phyloP scores from a whole-genome alignment of 2,888 invertebrate genomes.

The Drosophila anomalipes region DNA sequence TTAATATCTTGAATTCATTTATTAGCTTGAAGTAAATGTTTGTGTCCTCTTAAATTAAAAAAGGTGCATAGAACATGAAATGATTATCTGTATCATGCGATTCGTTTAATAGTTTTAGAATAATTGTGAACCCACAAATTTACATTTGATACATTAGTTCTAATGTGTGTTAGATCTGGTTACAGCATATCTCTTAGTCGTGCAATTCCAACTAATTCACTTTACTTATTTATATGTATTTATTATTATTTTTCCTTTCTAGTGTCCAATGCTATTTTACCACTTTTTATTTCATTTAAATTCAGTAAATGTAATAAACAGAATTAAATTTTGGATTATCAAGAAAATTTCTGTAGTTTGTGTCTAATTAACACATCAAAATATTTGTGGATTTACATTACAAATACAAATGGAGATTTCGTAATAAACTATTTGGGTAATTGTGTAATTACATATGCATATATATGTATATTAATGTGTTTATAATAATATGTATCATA shows the following conservation, averaged over 20 bases:
- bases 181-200: constrained; percentile 7
- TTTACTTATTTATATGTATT: not conserved
- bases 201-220: not conserved
- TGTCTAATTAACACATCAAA: constrained; percentile 17
- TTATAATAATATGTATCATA: constrained; percentile 24
- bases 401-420: constrained; percentile 7
- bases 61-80: constrained; percentile 30
- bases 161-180: not conserved
- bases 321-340: not conserved
- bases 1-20: constrained; percentile 31
- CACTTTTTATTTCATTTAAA: constrained; percentile 2
- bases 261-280: constrained; percentile 5
- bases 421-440: not conserved
- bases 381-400: not conserved
- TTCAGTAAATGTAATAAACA: constrained; percentile 7
- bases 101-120: constrained; percentile 12
- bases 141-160: constrained; percentile 10
- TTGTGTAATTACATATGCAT: not conserved
- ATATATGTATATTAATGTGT: constrained; percentile 44
- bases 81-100: constrained; percentile 18
- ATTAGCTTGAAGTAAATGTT: constrained; percentile 36
- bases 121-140: constrained; percentile 23
- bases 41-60: constrained; percentile 33
- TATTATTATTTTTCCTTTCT: not conserved
- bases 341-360: not conserved